Evolutionary conservation across 2,888 invertebrate species (phyloP), one percentile per base, ranked within the genome.

Genomic region (Agonopterix alstromeriana): DNA sequence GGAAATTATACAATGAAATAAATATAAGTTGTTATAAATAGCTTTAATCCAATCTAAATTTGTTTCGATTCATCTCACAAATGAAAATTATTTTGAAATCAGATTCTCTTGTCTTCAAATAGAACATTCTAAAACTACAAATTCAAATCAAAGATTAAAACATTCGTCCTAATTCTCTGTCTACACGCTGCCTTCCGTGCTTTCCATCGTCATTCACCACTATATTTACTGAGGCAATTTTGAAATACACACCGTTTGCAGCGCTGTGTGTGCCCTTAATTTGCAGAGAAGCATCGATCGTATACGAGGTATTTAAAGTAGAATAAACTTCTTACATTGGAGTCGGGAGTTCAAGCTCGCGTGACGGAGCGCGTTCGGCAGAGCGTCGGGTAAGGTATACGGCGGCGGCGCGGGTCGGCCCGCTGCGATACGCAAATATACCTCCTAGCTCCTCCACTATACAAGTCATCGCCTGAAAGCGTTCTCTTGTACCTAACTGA

Each of bases 391-490:
- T 27, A 55, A 27, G 17, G 27, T 27, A 27, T 3, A 27, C 5
- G 27, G 27, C 65, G 63, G 27, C 27, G 54, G 63, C 27, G 27
- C 27, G 57, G 60, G 53, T 3, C 52, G 54, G 49, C 50, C 49
- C 63, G 66, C 62, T 67, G 70, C 74, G 77, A 82, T 82, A 83
- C 80, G 77, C 81, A 82, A 82, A 83, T 82, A 81, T 84, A 27
- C 27, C 27, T 82, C 80, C 82, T 78, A 77, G 66, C 71, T 59
- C 61, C 64, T 67, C 49, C 49, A 48, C 52, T 52, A 70, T 70
- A 73, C 77, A 79, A 82, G 79, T 79, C 78, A 82, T 79, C 70
- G 73, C 69, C 73, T 83, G 77, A 84, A 87, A 86, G 84, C 85
- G 78, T 83, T 79, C 72, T 78, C 83, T 84, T 83, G 85, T 86